Evolutionary conservation across 2,797 vertebrate genomes (phyloP).

Genomic region (Ciconia nigra): DNA sequence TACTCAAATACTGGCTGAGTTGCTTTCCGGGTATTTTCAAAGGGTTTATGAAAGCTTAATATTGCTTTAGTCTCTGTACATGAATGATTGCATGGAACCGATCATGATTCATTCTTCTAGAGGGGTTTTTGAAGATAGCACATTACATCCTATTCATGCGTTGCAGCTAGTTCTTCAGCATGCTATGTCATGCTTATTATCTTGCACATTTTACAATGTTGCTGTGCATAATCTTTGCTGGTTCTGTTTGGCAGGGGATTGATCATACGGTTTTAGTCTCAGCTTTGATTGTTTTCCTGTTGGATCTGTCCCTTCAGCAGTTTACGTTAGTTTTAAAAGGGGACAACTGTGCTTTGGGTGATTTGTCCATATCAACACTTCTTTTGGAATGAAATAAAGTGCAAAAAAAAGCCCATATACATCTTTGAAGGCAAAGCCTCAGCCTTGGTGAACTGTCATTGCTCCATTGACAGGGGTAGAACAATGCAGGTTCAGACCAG

Average conservation of each 20-base stretch:
- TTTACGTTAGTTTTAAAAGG: background rate
- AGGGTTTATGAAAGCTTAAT: background rate
- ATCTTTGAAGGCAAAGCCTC: background rate
- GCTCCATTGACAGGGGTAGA: accelerated
- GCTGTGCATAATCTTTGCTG: background rate
- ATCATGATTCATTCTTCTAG: background rate
- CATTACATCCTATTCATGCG: background rate
- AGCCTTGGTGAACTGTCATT: background rate
- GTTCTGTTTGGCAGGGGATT: background rate
- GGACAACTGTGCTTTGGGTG: background rate
- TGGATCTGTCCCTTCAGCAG: background rate
- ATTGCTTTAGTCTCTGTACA: background rate
- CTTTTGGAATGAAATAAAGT: background rate
- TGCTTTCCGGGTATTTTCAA: background rate
- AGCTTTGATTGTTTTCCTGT: background rate
- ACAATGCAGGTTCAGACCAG: background rate
- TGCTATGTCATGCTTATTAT: background rate
- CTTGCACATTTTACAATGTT: background rate
- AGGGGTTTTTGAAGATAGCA: background rate
- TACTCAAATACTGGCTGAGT: background rate
- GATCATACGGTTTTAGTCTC: background rate
- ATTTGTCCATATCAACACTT: background rate
- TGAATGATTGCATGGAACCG: background rate
- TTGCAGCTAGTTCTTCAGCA: background rate
- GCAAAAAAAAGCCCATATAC: background rate